A percentile compares a stretch with the other conserved stretches of the same genome.
phyloP scores from a whole-genome alignment of 2,797 vertebrate genomes.

The Eulemur albifrons region DNA sequence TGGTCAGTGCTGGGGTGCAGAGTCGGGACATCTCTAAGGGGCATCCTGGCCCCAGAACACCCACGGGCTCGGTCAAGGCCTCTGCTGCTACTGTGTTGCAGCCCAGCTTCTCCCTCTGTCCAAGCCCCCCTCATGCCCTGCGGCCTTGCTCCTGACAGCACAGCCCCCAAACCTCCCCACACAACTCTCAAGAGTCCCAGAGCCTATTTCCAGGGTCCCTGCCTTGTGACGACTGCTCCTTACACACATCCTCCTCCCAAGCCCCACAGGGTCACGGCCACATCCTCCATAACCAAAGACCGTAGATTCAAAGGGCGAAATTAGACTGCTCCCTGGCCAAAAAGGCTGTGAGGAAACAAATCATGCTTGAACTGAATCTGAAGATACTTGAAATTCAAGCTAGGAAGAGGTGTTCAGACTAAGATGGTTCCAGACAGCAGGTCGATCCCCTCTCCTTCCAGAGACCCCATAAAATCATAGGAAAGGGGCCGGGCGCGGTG shows the following conservation, averaged over 20 bases:
- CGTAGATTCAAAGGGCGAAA: neutral
- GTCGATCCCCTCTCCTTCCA: neutral
- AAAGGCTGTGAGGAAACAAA: neutral
- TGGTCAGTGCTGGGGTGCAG: no score
- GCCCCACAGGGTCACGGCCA: no score
- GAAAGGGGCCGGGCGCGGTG: no score
- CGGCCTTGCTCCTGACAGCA: fast-evolving
- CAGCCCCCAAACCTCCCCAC: neutral
- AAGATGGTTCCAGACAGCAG: neutral
- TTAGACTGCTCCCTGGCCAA: no score
- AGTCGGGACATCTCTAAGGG: neutral
- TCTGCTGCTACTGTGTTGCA: neutral
- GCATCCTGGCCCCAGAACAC: neutral
- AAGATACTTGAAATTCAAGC: neutral
- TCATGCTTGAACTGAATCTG: neutral
- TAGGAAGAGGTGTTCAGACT: neutral
- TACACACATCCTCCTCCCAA: fast-evolving
- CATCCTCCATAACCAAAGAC: neutral
- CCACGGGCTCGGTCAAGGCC: neutral
- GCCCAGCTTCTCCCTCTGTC: neutral
- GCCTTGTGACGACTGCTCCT: neutral
- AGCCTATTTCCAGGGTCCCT: neutral
- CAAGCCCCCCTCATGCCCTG: neutral
- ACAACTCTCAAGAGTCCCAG: neutral
- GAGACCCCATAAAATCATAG: neutral